Evolutionary conservation across 1,140 invertebrate species (phyloP).

Genomic region (Sarcophaga peregrina): DNA sequence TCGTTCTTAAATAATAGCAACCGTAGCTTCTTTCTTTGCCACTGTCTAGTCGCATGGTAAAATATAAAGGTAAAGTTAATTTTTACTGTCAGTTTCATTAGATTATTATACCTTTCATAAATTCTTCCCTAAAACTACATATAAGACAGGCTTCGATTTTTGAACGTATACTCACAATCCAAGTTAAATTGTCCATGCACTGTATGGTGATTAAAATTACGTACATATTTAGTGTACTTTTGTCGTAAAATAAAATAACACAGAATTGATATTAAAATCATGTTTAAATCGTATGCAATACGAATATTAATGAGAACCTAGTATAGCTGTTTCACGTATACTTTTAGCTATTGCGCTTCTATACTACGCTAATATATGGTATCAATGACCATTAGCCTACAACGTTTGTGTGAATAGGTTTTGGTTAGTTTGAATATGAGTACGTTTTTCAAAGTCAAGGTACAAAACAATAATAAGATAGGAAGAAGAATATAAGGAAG

Average conservation of each 20-base stretch:
- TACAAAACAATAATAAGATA: not conserved
- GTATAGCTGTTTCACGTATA: not conserved
- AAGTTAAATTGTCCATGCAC: not conserved
- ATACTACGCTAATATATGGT: not conserved
- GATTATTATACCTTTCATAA: too few species aligned
- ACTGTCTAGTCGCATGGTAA: too few species aligned
- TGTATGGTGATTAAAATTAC: not conserved
- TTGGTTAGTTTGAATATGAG: too few species aligned
- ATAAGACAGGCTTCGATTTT: too few species aligned
- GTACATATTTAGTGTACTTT: not conserved
- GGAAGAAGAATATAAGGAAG: not conserved
- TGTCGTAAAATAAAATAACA: not conserved
- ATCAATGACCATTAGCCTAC: constrained; percentile 3
- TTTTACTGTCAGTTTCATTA: too few species aligned
- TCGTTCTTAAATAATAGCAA: too few species aligned
- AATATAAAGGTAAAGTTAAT: too few species aligned
- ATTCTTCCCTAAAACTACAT: too few species aligned
- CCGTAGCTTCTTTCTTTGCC: too few species aligned
- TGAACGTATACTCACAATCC: too few species aligned
- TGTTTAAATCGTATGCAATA: constrained; percentile 22
- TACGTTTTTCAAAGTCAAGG: constrained; percentile 37
- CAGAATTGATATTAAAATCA: constrained; percentile 26
- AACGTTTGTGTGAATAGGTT: too few species aligned
- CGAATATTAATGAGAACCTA: constrained; percentile 28
- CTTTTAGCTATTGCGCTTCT: not conserved